Conservation (phyloP, 2,113 vertebrate genomes). For the Mustelus asterias region DNA sequence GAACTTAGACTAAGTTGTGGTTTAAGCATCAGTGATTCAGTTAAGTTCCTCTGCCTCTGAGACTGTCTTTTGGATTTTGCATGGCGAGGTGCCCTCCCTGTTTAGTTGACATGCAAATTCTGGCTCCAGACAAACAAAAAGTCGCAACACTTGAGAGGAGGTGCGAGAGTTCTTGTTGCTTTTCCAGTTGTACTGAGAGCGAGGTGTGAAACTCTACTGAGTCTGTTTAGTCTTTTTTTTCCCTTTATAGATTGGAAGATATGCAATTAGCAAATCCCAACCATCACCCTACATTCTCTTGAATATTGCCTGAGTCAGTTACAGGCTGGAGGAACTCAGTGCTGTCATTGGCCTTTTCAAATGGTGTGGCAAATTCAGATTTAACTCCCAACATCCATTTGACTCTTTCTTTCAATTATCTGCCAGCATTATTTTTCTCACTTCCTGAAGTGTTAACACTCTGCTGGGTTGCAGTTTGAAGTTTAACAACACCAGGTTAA, state of each 20-base stretch:
- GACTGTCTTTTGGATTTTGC: neutral
- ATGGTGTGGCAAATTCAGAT: neutral
- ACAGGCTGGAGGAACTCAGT: neutral
- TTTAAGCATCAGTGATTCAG: neutral
- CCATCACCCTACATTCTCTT: neutral
- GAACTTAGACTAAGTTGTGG: neutral
- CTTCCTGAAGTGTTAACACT: neutral
- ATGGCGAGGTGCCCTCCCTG: neutral
- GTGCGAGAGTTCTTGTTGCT: neutral
- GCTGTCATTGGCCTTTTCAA: neutral
- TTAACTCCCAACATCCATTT: neutral
- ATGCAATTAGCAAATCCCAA: neutral
- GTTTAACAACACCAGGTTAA: no score
- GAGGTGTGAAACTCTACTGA: slow-evolving; percentile 5
- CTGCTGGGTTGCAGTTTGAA: neutral
- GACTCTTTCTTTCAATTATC: neutral
- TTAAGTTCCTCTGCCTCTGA: neutral
- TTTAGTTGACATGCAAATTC: neutral
- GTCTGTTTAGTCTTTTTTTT: slow-evolving; percentile 13
- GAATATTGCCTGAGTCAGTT: neutral
- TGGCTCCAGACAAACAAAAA: slow-evolving; percentile 11
- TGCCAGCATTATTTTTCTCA: neutral
- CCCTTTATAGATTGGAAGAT: neutral
- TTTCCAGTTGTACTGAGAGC: neutral
- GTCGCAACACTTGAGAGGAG: neutral